Evolutionary conservation across 2,113 vertebrate species (phyloP), one percentile per base, ranked within the genome.

Genomic region (Eubucco bourcierii): DNA sequence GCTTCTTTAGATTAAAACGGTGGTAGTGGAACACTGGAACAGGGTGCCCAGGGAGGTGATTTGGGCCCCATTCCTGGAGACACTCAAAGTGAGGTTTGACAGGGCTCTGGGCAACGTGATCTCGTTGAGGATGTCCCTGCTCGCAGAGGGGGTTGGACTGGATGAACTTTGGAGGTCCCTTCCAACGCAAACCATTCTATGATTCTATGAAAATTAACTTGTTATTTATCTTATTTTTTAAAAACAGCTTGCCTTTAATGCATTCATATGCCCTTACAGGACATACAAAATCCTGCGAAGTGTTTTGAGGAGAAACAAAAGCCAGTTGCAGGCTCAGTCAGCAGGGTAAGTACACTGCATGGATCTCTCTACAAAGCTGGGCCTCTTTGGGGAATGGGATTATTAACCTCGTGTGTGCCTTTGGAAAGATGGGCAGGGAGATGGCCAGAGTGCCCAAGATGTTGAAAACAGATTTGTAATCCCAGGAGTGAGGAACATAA

Each of bases 351-450:
- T 1, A 27, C 29, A 1, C 2, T 8, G 2, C 31, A 39, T 19
- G 10, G 70, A 27, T 31, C 46, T 53, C 76, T 31, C 37, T 9
- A 5, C 15, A 12, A 5, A 58, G n/a, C 23, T 37, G 24, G 55
- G 55, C 41, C 64, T 52, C 27, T 19, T 9, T 24, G 17, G 24
- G 12, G 27, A 16, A n/a, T 3, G 41, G 12, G 29, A 10, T 15
- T 16, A 25, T 9, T 23, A 8, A 56, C 25, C 46, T 12, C 2
- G 11, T 5, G 25, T 1, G 0, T 34, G n/a, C 31, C 41, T 24
- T 25, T 8, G 20, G 80, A 61, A 85, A 41, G 15, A 31, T 1
- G 1, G 47, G 37, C 88, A 50, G 34, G 39, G 15, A 44, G 37
- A 34, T 52, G 34, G 56, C 34, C n/a, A 24, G 64, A 39, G 39